Evolutionary conservation across 2,797 vertebrate genomes (phyloP), one percentile per base, ranked within the genome.

Genomic region (Astyanax mexicanus): DNA sequence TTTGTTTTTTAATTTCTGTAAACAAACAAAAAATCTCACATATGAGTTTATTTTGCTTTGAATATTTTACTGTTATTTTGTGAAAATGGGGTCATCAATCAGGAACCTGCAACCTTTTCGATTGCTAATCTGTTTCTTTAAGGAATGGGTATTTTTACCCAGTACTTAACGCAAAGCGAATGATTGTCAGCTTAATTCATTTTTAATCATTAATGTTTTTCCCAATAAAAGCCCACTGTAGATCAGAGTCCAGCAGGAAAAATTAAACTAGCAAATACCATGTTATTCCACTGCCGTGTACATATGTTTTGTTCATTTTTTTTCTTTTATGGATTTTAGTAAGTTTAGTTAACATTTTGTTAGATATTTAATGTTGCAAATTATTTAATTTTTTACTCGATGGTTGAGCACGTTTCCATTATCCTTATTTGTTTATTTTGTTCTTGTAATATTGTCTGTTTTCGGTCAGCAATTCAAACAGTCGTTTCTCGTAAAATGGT

Each of bases 311-410:
- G 6, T 13, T 52, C 2, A 11, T 49, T 49, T 54, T 27, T 54
- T 25, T 52, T 11, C 2, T 55, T 57, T n/a, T 17, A 6, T 13
- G 13, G 52, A 2, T 23, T 49, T 49, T 54, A 9, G 29, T 21
- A 13, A 21, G 2, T 38, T 11, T 38, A 47, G 27, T 21, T 69
- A 3, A 51, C 3, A 1, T 0, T 38, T 66, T 67, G n/a, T 7
- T 86, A 83, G 81, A 66, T 88, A 89, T 89, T 87, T 86, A 86
- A 88, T 84, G 61, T 84, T 80, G 68, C 61, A 78, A 77, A 80
- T 75, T 23, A 32, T 32, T 32, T 32, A 2, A 2, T 74, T 6
- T 80, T 23, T 47, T 8, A 27, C 5, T 21, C 52, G 38, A 23
- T 17, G 55, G 68, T 58, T 74, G 3, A 61, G 49, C 17, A 15